Base-by-base conservation (phyloP, 2,888 invertebrate species). In the Pachydiplax longipennis region DNA sequence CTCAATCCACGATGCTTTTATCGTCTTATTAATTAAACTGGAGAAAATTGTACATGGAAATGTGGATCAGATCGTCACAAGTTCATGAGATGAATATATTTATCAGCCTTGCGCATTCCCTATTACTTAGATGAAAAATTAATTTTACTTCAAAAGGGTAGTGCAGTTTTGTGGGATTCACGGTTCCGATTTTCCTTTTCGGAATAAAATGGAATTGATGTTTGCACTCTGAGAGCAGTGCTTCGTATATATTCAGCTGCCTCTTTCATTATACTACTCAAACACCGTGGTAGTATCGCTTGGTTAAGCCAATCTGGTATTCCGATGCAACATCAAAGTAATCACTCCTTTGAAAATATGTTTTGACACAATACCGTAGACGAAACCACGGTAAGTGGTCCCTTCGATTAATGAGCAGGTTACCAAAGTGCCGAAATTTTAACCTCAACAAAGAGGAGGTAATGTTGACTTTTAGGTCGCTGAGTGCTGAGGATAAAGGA, bases 231-330 rank as follows among this genome's bases (percentile, higher is more conserved):
- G 35, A 73, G 35, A 31, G 83, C 58, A 22, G 35, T 37, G 61
- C 87, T 37, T 65, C 40, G 61, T 35, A 87, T 58, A 87, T 35
- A 87, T 87, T 87, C 53, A 61, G 61, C 87, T 58, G 58, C 22
- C 83, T 87, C 87, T 87, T 87, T 87, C 87, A 61, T 87, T 87
- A 87, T 40, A 61, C 58, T 87, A 65, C 65, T 61, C 87, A 61
- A 87, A 87, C 87, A 61, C 61, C 61, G 18, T 81, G 87, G 61
- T 22, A 61, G 37, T 35, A 87, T 61, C 87, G 61, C 61, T 87
- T 87, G 87, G 87, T 37, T 87, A 61, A 87, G 87, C 87, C 87
- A 61, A 61, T 87, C 83, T 58, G 58, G 31, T 83, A 83, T 83
- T 58, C 65, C 87, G 61, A 40, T 87, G 65, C 65, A 61, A 65